These are phyloP conservation scores for Pitangus sulphuratus DNA, from an alignment of 2,797 vertebrate species.

Conservation along the genomic window DNA sequence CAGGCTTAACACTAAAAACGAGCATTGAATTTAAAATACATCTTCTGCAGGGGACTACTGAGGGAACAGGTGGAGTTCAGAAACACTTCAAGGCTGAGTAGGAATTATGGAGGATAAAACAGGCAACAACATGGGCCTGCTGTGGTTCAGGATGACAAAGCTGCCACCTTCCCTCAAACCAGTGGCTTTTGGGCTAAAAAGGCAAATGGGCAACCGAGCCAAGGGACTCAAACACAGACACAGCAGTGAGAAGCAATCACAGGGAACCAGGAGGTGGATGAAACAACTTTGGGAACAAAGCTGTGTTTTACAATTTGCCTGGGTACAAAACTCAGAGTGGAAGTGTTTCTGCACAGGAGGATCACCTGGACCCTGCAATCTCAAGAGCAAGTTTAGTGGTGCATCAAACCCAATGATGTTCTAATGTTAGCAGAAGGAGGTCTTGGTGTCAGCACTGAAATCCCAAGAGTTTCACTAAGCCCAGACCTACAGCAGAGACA, in stretches of 20 bases:
- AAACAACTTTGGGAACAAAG: not conserved
- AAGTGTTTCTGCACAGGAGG: not conserved
- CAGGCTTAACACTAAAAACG: not conserved
- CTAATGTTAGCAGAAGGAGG: not conserved
- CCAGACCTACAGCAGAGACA: not conserved
- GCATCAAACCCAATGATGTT: not conserved
- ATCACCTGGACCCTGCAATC: not conserved
- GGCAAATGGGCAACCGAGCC: not conserved
- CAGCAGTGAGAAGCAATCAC: not conserved
- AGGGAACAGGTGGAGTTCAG: not conserved
- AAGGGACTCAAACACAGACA: not conserved
- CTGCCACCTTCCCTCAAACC: not conserved
- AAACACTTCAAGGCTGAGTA: not conserved
- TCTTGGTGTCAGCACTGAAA: not conserved
- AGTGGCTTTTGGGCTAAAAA: not conserved
- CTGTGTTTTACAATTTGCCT: not conserved
- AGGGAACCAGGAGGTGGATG: not conserved
- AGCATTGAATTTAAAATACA: not conserved
- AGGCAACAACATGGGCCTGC: accelerated
- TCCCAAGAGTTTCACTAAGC: not conserved
- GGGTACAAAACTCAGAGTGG: not conserved
- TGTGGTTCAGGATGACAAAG: not conserved
- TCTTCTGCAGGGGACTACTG: not conserved
- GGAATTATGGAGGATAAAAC: not conserved
- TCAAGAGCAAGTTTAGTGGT: not conserved